A percentile compares a stretch with the other conserved stretches of the same genome.
phyloP scores from a whole-genome alignment of 1,140 invertebrate genomes.

The Acromyrmex charruanus region DNA sequence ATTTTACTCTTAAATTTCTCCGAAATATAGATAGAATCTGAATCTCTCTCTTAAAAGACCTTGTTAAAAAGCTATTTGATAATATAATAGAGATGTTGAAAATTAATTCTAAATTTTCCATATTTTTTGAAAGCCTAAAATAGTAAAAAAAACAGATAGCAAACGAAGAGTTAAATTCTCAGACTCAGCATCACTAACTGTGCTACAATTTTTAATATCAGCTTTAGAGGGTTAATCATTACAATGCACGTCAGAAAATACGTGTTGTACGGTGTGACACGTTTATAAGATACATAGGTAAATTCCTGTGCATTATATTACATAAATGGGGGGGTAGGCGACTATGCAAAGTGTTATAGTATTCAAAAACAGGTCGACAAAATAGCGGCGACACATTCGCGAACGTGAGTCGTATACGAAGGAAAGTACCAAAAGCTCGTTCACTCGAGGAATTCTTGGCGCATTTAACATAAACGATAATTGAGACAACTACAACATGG shows the following conservation, averaged over 20 bases:
- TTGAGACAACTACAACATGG: conserved; percentile 5
- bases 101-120: too few relatives aligned
- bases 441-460: conserved; percentile 15
- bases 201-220: too few relatives aligned
- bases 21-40: too few relatives aligned
- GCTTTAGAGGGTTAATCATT: neutral
- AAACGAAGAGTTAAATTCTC: too few relatives aligned
- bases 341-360: neutral
- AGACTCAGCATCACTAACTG: too few relatives aligned
- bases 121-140: too few relatives aligned
- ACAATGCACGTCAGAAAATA: neutral
- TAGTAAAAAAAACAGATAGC: too few relatives aligned
- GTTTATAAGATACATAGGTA: neutral
- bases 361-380: neutral
- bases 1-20: too few relatives aligned
- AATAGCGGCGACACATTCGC: conserved; percentile 21
- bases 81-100: too few relatives aligned
- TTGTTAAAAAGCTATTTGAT: too few relatives aligned
- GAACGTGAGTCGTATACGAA: conserved; percentile 32
- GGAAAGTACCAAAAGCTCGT: neutral
- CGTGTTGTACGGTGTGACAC: neutral
- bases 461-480: conserved; percentile 52
- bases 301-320: conserved; percentile 9
- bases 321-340: neutral
- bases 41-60: too few relatives aligned